Base-by-base conservation (phyloP, 37 sponge, comb jelly and placozoan genomes). In the Ianthella basta region DNA sequence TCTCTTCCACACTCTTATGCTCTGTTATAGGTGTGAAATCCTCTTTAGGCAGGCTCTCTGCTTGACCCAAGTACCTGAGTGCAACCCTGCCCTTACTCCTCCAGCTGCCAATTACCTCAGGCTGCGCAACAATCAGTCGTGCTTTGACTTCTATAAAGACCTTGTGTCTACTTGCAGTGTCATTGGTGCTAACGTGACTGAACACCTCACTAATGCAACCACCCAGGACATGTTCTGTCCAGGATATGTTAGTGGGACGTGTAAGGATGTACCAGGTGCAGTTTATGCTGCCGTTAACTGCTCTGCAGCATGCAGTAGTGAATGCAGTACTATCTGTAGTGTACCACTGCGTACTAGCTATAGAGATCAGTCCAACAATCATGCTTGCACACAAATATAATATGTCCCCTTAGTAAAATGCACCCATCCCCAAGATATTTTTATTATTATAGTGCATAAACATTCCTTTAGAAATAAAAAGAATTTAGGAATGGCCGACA, bases 251-350 rank as follows among this genome's bases (percentile, higher is more conserved):
- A 32, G 33, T 69, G 70, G 70, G 2, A 33, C 1, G 2, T 69
- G 70, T 30, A 32, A 69, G 34, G 70, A 69, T 4, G 70, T 35
- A 30, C 70, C 70, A 69, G 70, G 70, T 69, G 70, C n/a, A 25
- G 2, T 25, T 14, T 61, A 18, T 15, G 15, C 16, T 56, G 59
- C 16, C 59, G 18, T 15, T 56, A 56, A 19, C 15, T 18, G 18
- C 59, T 19, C 16, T 56, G 18, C 59, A 56, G n/a, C n/a, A n/a
- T n/a, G n/a, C n/a, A n/a, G n/a, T n/a, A n/a, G n/a, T 44, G 50
- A n/a, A n/a, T n/a, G n/a, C n/a, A 44, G 50, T 44, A 44, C 50
- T 44, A 8, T 8, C 3, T 44, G 8, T 44, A 3, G 50, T 3
- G 50, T 44, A 44, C 6, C 50, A 44, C 1, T 69, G 70, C 27